Conservation (phyloP, 2,797 vertebrate genomes). For the Clarias fuscus region DNA sequence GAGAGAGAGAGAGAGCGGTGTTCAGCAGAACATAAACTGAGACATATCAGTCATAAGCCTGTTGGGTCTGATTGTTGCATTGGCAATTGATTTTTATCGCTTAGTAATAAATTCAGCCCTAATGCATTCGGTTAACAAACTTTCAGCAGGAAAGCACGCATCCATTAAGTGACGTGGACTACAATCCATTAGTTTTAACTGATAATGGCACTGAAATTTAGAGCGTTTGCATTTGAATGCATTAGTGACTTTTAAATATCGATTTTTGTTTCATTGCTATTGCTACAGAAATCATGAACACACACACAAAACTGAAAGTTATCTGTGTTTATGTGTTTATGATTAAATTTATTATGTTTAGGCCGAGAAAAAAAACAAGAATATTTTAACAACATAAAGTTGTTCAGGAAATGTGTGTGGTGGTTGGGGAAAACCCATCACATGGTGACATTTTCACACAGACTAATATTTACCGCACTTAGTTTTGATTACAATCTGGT, state of each 20-base stretch:
- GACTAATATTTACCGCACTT: too few species aligned
- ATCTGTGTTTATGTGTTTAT: background rate
- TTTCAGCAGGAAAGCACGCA: background rate
- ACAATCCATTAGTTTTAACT: background rate
- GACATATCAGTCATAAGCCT: background rate
- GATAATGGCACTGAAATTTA: background rate
- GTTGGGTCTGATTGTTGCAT: background rate
- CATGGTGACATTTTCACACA: background rate
- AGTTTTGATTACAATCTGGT: too few species aligned
- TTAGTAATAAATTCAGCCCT: background rate
- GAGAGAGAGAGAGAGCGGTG: background rate
- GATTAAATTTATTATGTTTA: background rate
- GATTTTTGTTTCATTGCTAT: background rate
- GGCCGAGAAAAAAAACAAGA: background rate
- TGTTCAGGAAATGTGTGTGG: background rate
- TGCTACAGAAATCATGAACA: background rate
- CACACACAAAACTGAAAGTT: too few species aligned
- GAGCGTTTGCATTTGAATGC: background rate
- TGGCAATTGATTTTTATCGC: background rate
- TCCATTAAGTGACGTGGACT: background rate
- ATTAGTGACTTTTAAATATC: background rate
- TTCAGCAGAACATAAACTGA: conserved; percentile 23
- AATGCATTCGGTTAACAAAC: background rate
- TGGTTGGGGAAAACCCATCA: background rate
- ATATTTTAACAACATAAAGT: background rate